Evolutionary conservation across 1,140 invertebrate species (phyloP).

Genomic region (Trissolcus basalis): DNA sequence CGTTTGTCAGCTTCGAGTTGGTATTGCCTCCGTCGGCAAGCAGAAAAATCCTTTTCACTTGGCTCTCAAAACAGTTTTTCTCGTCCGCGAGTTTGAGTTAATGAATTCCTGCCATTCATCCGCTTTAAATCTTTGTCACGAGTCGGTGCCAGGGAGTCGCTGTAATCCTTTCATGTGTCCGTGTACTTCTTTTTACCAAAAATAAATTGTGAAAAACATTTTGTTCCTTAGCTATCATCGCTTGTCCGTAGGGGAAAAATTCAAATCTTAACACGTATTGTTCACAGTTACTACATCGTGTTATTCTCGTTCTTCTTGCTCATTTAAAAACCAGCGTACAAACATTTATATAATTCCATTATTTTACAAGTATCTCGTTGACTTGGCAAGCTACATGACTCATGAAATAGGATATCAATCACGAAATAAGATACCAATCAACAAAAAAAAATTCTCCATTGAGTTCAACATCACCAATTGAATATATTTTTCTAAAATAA

Average conservation of each 20-base stretch:
- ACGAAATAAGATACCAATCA: slow-evolving; percentile 59
- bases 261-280: slow-evolving; percentile 7
- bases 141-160: slow-evolving; percentile 5
- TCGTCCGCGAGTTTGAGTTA: slow-evolving; percentile 8
- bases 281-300: not conserved
- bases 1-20: slow-evolving; percentile 17
- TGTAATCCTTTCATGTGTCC: slow-evolving; percentile 10
- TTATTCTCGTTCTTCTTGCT: slow-evolving; percentile 2
- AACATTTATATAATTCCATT: slow-evolving; percentile 41
- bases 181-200: slow-evolving; percentile 15
- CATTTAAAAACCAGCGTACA: slow-evolving; percentile 17
- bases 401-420: slow-evolving; percentile 31
- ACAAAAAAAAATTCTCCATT: no score
- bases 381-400: slow-evolving; percentile 64
- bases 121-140: slow-evolving; percentile 29
- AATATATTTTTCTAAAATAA: no score
- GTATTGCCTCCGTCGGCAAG: slow-evolving; percentile 3
- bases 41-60: slow-evolving; percentile 22
- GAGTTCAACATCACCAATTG: no score
- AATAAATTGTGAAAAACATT: not conserved
- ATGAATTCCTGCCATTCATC: slow-evolving; percentile 34
- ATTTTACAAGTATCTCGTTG: slow-evolving; percentile 62
- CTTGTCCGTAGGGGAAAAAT: not conserved
- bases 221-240: not conserved
- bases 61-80: slow-evolving; percentile 17